Evolutionary conservation across 2,113 vertebrate genomes (phyloP), one percentile per base, ranked within the genome.

Genomic region (Aspiorhynchus laticeps): DNA sequence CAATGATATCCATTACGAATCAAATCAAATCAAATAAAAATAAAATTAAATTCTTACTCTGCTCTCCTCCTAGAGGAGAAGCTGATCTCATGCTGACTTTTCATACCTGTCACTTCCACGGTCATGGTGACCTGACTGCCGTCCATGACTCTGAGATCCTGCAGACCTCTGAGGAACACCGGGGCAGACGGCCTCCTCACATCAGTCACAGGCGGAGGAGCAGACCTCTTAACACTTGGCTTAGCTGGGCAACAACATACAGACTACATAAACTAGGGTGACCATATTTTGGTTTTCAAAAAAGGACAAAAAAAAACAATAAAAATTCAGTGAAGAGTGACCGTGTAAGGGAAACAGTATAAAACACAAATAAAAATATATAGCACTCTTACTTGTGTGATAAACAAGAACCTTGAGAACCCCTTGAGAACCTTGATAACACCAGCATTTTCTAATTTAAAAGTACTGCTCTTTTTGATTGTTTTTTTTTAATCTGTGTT

Each of bases 71-170:
- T 31, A 31, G 2, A 31, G 4, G 24, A 78, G 14, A 69, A 84
- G 21, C 53, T 26, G 36, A n/a, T 19, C 15, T 53, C 51, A 21
- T 53, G 51, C 17, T 53, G 51, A 53, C 51, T 19, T 43, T n/a
- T 84, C 89, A 4, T 91, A 98, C 97, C 97, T 86, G 94, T 94
- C 89, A 98, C 95, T 90, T 97, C 96, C 87, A 97, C 96, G 0
- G 94, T 96, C 97, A 98, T 97, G 90, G 95, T 93, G 46, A 99
- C 97, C 91, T 95, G 96, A 91, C 97, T 97, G 90, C 97, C 97
- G 61, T 98, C 97, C 97, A 98, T 97, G 84, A 98, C 97, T 75
- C 93, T 94, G 86, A 97, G 93, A 87, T 99, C 95, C 12, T 88
- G 90, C 75, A 98, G 95, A 11, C 95, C 91, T 80, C 92, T 94